Evolutionary conservation across 2,113 vertebrate genomes (phyloP), one percentile per base, ranked within the genome.

Genomic region (Lophius piscatorius): DNA sequence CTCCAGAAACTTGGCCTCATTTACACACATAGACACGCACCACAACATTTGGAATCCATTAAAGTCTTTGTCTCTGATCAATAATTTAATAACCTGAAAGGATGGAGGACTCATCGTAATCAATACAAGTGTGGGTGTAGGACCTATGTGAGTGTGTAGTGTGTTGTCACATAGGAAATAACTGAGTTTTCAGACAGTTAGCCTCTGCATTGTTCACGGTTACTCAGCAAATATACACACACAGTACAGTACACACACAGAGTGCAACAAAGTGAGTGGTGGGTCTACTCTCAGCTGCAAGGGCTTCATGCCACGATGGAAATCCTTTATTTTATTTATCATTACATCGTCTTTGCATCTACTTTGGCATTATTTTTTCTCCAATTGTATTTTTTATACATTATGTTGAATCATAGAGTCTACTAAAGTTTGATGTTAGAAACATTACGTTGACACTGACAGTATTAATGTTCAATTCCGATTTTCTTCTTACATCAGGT

Each of bases 81-180:
- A 90, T 91, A 91, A 89, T 90, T 88, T 87, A 91, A 88, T 91
- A 89, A 90, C 70, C 77, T 85, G 84, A 89, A 78, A 89, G 81
- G 84, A 91, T 89, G 76, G 84, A 82, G 59, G 80, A 74, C 78
- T 88, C 81, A 89, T 89, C 86, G 78, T 87, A 84, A 90, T 89
- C 90, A 82, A 90, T 88, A 89, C 42, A 46, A 51, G 47, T 47
- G 21, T 64, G 42, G 29, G 7, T n/a, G 24, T 17, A 2, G 1
- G 4, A 18, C 16, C 6, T 20, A 18, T 20, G 18, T 21, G 18
- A 10, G 29, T 31, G 9, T 31, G 29, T 42, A 36, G n/a, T n/a
- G n/a, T n/a, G n/a, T n/a, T n/a, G n/a, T n/a, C n/a, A n/a, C n/a
- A n/a, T n/a, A n/a, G n/a, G n/a, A n/a, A n/a, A n/a, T n/a, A n/a